A percentile compares a stretch with the other conserved stretches of the same genome.
Conservation (phyloP, 2,797 vertebrate species). For the Macroramphosus scolopax region DNA sequence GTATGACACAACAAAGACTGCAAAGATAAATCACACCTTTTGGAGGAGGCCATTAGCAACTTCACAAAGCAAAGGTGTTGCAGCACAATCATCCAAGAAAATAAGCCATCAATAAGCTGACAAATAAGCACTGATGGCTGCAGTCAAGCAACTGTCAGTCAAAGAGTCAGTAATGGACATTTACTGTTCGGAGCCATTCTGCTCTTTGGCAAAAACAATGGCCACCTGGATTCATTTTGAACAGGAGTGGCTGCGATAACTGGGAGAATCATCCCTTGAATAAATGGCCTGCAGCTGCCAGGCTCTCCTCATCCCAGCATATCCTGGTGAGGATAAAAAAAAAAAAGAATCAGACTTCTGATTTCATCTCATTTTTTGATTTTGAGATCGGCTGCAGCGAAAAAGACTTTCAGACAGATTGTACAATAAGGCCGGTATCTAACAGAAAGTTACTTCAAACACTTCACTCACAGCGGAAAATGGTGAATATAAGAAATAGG, state of each 20-base stretch:
- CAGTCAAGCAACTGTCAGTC: constrained; percentile 53
- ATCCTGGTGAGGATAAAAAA: constrained; percentile 25
- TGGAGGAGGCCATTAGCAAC: constrained; percentile 12
- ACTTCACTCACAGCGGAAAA: no score
- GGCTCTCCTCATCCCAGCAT: constrained; percentile 41
- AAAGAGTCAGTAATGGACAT: constrained; percentile 47
- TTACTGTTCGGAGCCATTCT: constrained; percentile 37
- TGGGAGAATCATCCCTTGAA: constrained; percentile 46
- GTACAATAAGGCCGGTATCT: no score
- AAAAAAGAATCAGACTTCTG: neutral
- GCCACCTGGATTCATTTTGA: constrained; percentile 65
- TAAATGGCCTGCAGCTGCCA: constrained; percentile 58
- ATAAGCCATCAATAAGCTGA: constrained; percentile 33
- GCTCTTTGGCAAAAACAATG: constrained; percentile 64
- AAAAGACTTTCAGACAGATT: no score
- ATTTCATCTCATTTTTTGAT: no score
- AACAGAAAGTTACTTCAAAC: no score
- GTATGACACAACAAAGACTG: neutral
- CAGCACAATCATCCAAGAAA: constrained; percentile 28
- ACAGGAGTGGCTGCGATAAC: constrained; percentile 43
- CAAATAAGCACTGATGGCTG: constrained; percentile 41
- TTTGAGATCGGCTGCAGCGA: no score
- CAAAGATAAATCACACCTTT: constrained; percentile 6
- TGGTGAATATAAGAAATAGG: no score
- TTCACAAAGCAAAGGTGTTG: constrained; percentile 34